phyloP scores from a whole-genome alignment of 2,888 invertebrate genomes.

The Tipula confusa region DNA sequence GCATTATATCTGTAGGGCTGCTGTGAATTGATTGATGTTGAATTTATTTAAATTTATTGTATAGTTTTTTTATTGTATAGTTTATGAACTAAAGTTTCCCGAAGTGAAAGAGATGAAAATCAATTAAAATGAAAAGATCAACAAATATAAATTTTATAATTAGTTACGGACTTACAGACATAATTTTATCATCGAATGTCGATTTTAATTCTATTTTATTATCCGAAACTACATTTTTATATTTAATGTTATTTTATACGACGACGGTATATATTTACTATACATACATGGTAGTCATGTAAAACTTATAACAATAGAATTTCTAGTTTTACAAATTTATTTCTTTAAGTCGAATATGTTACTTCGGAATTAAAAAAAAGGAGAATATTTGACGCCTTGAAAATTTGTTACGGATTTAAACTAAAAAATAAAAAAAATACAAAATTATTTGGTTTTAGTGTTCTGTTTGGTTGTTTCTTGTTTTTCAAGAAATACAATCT shows the following conservation, averaged over 20 bases:
- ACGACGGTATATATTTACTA: not conserved
- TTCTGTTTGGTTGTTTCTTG: constrained; percentile 3
- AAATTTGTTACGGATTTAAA: constrained; percentile 8
- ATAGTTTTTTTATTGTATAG: not conserved
- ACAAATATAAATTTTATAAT: constrained; percentile 25
- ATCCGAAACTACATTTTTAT: not conserved
- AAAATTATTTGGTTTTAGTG: not conserved
- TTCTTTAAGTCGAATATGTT: constrained; percentile 20
- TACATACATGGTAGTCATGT: not conserved
- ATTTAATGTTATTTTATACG: not conserved
- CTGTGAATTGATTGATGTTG: constrained; percentile 25
- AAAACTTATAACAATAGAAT: not conserved
- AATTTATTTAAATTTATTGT: constrained; percentile 14
- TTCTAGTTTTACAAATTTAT: not conserved
- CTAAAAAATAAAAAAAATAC: not conserved
- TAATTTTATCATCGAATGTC: constrained; percentile 20
- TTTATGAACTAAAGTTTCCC: not conserved
- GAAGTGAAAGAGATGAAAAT: not conserved
- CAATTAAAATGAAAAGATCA: constrained; percentile 25
- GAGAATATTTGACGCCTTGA: constrained; percentile 16
- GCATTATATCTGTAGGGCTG: not conserved
- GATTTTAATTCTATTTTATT: constrained; percentile 21
- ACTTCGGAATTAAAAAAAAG: not conserved
- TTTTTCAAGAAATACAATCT: not conserved
- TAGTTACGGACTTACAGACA: not conserved